Evolutionary conservation across 2,888 invertebrate genomes (phyloP).

Genomic region (Lamellibrachia satsuma): DNA sequence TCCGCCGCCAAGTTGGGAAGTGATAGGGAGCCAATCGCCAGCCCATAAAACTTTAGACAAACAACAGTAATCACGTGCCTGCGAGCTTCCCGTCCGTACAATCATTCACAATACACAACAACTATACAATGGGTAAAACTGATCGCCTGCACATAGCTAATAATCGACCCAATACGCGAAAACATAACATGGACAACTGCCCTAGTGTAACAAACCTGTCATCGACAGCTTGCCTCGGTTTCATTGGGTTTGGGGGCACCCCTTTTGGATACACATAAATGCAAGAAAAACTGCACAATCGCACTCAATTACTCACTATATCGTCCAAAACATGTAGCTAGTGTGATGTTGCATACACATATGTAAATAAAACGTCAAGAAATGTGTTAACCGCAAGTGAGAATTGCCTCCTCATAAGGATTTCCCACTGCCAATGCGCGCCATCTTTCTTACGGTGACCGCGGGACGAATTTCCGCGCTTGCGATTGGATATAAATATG

Average conservation of each 20-base stretch:
- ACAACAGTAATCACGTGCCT: conserved; percentile 1
- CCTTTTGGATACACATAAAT: not conserved
- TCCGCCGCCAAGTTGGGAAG: conserved; percentile 4
- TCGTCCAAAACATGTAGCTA: not conserved
- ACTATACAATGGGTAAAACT: not conserved
- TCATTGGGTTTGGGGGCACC: conserved; percentile 17
- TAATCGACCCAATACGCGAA: not conserved
- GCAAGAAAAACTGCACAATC: not conserved
- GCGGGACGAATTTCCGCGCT: not conserved
- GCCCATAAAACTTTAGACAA: conserved; percentile 17
- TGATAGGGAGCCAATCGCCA: not conserved
- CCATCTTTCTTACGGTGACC: conserved; percentile 11
- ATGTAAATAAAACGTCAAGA: conserved; percentile 9
- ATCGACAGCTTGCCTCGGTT: conserved; percentile 17
- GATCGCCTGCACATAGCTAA: not conserved
- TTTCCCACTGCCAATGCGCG: not conserved
- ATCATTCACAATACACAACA: not conserved
- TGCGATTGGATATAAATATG: conserved; percentile 12
- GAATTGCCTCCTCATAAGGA: not conserved
- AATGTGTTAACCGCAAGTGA: conserved; percentile 2
- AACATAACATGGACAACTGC: conserved; percentile 1
- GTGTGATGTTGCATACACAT: not conserved
- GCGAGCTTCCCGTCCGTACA: not conserved
- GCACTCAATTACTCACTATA: not conserved
- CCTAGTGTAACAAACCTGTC: conserved; percentile 17